A percentile compares a stretch with the other conserved stretches of the same genome.
These are phyloP conservation scores for Andrena camellia DNA, from an alignment of 2,888 invertebrate genomes.

Conservation along the genomic window DNA sequence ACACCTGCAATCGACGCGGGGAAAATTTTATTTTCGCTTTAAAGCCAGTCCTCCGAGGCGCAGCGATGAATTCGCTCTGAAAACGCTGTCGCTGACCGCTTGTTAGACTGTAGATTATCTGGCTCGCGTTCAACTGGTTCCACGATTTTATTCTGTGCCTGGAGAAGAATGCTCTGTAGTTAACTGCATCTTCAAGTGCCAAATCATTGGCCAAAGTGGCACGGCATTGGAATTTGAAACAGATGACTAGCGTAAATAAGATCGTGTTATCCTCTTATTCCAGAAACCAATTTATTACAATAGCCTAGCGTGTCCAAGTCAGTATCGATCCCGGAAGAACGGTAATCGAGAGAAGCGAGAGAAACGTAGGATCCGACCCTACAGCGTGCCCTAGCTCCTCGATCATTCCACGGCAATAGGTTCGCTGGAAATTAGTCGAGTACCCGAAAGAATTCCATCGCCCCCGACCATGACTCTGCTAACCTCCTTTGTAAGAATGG, in stretches of 20 bases:
- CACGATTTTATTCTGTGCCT: neutral
- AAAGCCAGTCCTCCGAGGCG: neutral
- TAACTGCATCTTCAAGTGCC: neutral
- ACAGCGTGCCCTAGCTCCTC: neutral
- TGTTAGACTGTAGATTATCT: neutral
- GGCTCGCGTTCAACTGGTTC: neutral
- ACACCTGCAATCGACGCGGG: constrained; percentile 57
- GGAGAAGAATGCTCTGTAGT: constrained; percentile 4
- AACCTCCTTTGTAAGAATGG: neutral
- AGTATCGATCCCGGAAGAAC: no score
- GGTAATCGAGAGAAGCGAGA: no score
- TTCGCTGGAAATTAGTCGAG: no score
- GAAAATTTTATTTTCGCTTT: constrained; percentile 57
- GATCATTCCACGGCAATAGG: neutral
- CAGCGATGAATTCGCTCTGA: constrained; percentile 7
- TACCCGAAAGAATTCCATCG: no score
- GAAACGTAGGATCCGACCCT: no score
- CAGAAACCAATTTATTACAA: no score
- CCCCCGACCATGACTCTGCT: neutral
- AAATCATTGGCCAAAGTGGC: constrained; percentile 8
- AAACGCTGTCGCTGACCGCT: neutral
- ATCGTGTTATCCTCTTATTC: no score
- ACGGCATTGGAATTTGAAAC: neutral
- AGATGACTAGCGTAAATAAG: neutral
- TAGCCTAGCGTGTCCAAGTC: no score